Evolutionary conservation across 1,140 invertebrate species (phyloP).

Genomic region (Rhyzopertha dominica): DNA sequence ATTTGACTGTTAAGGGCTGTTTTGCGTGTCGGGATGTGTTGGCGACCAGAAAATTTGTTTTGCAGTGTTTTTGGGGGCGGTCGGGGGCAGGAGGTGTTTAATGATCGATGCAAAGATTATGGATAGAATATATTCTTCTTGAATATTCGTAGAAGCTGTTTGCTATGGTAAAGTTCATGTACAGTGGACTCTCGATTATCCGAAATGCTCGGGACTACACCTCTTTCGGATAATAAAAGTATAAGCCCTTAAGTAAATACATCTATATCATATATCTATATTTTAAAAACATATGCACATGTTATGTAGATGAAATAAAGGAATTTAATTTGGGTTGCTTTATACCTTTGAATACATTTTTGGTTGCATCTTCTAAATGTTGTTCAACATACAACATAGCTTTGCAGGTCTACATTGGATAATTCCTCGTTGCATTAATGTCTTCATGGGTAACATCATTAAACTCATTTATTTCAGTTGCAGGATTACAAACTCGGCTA

Average conservation of each 20-base stretch:
- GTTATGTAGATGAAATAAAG: too few relatives aligned
- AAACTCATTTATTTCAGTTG: neutral
- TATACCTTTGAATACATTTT: neutral
- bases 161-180: neutral
- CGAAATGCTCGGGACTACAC: neutral
- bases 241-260: too few relatives aligned
- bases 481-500: too few relatives aligned
- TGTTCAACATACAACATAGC: neutral
- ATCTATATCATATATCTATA: too few relatives aligned
- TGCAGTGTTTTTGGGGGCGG: neutral
- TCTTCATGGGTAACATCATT: neutral
- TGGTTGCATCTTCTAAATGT: constrained; percentile 1
- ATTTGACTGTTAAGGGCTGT: constrained; percentile 23
- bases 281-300: too few relatives aligned
- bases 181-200: too few relatives aligned
- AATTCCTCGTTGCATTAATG: neutral
- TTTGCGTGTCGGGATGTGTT: constrained; percentile 16
- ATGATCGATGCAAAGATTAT: neutral
- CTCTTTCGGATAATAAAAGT: neutral
- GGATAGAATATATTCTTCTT: neutral
- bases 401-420: neutral
- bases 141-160: neutral
- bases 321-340: too few relatives aligned
- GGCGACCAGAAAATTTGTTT: neutral
- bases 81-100: neutral